Evolutionary conservation across 2,888 invertebrate genomes (phyloP).

Genomic region (Brachynemurus nebulosus): DNA sequence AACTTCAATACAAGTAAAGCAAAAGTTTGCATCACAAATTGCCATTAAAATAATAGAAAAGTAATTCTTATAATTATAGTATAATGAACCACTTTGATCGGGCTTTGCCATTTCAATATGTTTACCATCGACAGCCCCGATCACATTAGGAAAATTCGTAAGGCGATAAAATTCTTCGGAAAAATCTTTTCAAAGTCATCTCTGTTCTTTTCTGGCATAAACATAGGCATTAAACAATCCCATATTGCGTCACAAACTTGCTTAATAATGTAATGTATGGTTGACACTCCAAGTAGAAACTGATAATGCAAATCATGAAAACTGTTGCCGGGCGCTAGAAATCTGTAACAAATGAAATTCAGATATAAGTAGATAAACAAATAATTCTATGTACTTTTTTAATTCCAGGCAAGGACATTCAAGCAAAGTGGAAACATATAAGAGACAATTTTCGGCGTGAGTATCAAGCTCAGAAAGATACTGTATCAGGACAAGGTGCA

Average conservation of each 20-base stretch:
- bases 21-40: conserved; percentile 16
- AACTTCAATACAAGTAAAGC: conserved; percentile 19
- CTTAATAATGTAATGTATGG: too few relatives aligned
- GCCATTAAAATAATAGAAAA: conserved; percentile 17
- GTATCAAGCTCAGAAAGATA: too few relatives aligned
- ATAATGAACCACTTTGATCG: conserved; percentile 18
- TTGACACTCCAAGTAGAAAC: too few relatives aligned
- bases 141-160: conserved; percentile 24
- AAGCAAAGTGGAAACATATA: too few relatives aligned
- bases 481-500: too few relatives aligned
- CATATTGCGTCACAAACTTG: conserved; percentile 21
- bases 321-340: too few relatives aligned
- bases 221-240: conserved; percentile 15
- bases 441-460: too few relatives aligned
- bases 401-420: too few relatives aligned
- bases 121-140: conserved; percentile 23
- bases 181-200: conserved; percentile 21
- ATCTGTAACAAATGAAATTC: too few relatives aligned
- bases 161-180: conserved; percentile 19
- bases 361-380: too few relatives aligned
- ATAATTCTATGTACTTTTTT: too few relatives aligned
- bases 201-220: conserved; percentile 14
- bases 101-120: conserved; percentile 21
- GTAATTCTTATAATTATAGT: conserved; percentile 22
- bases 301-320: too few relatives aligned